Percentiles rank a stretch among this genome's conserved stretches.
Evolutionary conservation across 2,888 invertebrate genomes (phyloP).

Genomic region (Diachrysia chrysitis): DNA sequence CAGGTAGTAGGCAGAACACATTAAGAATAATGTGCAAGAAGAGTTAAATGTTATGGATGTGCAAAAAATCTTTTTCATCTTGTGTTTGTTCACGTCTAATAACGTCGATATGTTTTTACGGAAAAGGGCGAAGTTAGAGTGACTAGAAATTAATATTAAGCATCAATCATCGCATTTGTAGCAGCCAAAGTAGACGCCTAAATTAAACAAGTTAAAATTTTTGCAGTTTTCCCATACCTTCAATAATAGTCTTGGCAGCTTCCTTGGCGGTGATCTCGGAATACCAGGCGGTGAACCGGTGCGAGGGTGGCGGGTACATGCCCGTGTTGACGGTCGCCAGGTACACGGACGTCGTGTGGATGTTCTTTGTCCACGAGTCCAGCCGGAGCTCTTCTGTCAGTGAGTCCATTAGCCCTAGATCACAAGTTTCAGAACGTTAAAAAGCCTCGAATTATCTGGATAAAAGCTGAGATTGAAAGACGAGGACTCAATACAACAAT

Average conservation of each 20-base stretch:
- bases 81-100: too few species aligned
- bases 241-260: constrained; percentile 81
- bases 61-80: too few species aligned
- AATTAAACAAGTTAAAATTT: too few species aligned
- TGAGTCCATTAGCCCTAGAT: constrained; percentile 83
- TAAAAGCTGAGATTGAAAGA: background rate
- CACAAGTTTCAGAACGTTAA: background rate
- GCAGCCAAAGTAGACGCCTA: too few species aligned
- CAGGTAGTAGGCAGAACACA: too few species aligned
- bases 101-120: too few species aligned
- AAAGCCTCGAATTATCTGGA: background rate
- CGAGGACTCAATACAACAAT: background rate
- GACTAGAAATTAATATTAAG: too few species aligned
- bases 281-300: constrained; percentile 81
- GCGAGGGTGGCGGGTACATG: constrained; percentile 77
- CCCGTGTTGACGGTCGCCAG: constrained; percentile 80
- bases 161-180: too few species aligned
- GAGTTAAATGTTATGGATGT: too few species aligned
- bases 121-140: too few species aligned
- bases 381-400: constrained; percentile 81
- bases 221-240: constrained; percentile 67
- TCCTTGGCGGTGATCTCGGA: constrained; percentile 78
- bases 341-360: constrained; percentile 82
- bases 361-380: constrained; percentile 83
- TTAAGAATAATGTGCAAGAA: too few species aligned